phyloP scores from a whole-genome alignment of 2,797 vertebrate species.

The Xenops minutus region DNA sequence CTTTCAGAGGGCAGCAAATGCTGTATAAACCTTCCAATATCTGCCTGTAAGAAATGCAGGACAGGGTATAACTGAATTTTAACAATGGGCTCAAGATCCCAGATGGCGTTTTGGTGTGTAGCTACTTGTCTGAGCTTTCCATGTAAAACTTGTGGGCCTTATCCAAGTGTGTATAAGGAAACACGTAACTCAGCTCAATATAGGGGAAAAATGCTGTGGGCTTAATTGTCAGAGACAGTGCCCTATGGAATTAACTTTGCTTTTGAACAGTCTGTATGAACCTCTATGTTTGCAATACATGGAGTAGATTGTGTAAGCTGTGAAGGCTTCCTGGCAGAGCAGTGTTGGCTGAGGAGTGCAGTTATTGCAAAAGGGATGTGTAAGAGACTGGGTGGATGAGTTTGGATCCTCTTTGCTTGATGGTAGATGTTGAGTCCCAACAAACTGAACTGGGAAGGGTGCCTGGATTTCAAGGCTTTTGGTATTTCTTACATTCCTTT shows the following conservation, averaged over 20 bases:
- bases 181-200: background rate
- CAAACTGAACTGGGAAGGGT: background rate
- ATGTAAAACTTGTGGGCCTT: background rate
- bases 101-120: background rate
- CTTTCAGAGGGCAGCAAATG: background rate
- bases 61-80: background rate
- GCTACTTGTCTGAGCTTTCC: background rate
- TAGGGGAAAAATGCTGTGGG: background rate
- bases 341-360: background rate
- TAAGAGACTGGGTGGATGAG: background rate
- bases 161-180: background rate
- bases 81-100: background rate
- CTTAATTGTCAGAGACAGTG: background rate
- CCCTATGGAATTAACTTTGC: background rate
- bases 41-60: background rate
- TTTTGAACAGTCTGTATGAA: background rate
- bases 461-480: background rate
- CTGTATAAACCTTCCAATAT: background rate
- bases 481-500: background rate
- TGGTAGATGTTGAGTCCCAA: background rate
- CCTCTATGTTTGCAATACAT: background rate
- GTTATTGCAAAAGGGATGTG: background rate
- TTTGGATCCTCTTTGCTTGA: background rate
- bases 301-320: background rate
- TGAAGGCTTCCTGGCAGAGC: background rate